Evolutionary conservation across 2,113 vertebrate species (phyloP), one percentile per base, ranked within the genome.

Genomic region (Drymodes brunneopygia): DNA sequence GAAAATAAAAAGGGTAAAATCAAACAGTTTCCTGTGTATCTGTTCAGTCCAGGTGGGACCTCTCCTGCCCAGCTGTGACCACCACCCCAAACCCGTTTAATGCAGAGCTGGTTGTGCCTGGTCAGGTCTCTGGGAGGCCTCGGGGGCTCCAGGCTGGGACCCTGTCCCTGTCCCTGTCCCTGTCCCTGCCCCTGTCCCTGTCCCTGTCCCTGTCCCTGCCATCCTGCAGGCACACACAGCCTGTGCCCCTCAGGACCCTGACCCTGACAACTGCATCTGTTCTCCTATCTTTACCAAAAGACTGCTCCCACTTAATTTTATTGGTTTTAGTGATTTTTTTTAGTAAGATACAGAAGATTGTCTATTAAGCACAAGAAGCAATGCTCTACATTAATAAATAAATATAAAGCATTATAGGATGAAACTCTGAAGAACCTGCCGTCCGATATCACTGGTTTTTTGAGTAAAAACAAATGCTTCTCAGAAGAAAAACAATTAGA

Each of bases 51-150:
- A 0, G 16, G 36, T 11, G 58, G 20, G 11, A 12, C 7, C 28
- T n/a, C 21, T 57, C 23, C 40, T 85, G 82, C 13, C 35, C 42
- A 28, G 29, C 48, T 38, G 35, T 2, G 1, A 11, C 4, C 81
- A 28, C 15, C 40, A 33, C 4, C 27, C 42, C 35, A 10, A 31
- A 11, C 10, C 6, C 25, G 3, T 23, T 7, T 4, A 6, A 3
- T 1, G 35, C 45, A 48, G 31, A 35, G 6, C 19, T 23, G 53
- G 12, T 2, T 21, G 54, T 4, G 65, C 5, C 48, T 31, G 64
- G 6, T 4, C 16, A 9, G 58, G 57, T 4, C 3, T 4, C 7
- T 15, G 38, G 0, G 28, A 4, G 44, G 13, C 50, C 25, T 21
- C 1, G 3, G 45, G 35, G 79, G 28, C n/a, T 22, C 21, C 0